Conservation (phyloP, 2,113 vertebrate genomes). For the Xiphophorus couchianus region DNA sequence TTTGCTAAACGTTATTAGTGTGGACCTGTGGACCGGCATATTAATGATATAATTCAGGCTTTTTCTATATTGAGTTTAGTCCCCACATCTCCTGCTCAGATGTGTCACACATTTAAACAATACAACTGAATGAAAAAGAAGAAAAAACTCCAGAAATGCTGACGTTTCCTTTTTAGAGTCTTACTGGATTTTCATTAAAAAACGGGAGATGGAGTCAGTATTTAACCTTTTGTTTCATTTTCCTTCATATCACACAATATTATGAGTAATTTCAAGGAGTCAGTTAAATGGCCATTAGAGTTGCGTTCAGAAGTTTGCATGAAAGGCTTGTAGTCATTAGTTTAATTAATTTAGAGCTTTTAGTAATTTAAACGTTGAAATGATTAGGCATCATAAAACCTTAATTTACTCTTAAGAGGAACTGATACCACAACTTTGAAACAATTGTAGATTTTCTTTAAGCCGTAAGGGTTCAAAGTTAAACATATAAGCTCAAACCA, state of each 20-base stretch:
- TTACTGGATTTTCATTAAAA: not conserved
- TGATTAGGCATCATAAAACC: not conserved
- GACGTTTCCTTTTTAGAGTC: not conserved
- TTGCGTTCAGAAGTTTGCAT: not conserved
- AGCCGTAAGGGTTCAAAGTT: not conserved
- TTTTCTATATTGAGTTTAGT: slow-evolving; percentile 20
- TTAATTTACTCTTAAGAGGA: not conserved
- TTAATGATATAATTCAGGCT: slow-evolving; percentile 26
- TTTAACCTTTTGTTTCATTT: not conserved
- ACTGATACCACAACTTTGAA: too few species aligned
- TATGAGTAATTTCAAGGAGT: not conserved
- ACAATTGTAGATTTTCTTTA: not conserved
- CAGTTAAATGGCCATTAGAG: not conserved
- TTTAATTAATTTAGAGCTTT: not conserved
- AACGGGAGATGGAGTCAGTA: not conserved
- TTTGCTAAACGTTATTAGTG: slow-evolving; percentile 44
- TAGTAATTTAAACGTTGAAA: not conserved
- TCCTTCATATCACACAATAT: not conserved
- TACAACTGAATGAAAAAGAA: not conserved
- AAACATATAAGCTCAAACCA: not conserved
- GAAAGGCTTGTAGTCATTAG: not conserved
- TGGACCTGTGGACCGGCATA: slow-evolving; percentile 41
- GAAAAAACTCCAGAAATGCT: not conserved
- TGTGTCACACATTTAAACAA: slow-evolving; percentile 30
- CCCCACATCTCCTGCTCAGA: slow-evolving; percentile 13